These are phyloP conservation scores for Eupithecia subumbrata DNA, from an alignment of 2,888 invertebrate species.

Conservation along the genomic window DNA sequence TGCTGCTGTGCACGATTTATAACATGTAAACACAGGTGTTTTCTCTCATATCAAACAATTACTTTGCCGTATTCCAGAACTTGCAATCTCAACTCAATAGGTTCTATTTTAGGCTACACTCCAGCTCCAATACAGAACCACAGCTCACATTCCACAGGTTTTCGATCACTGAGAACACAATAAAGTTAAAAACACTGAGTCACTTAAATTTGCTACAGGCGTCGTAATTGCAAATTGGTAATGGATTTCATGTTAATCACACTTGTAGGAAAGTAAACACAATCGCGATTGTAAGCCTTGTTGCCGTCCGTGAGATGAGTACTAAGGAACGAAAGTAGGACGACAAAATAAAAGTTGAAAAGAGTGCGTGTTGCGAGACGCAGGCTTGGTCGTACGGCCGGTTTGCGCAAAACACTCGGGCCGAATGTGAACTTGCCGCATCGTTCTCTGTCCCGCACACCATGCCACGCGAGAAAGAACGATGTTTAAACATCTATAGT, in stretches of 20 bases:
- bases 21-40: conserved; percentile 50
- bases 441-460: conserved; percentile 33
- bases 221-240: conserved; percentile 53
- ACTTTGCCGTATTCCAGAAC: conserved; percentile 52
- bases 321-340: conserved; percentile 46
- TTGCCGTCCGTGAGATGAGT: conserved; percentile 20
- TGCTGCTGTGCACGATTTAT: conserved; percentile 47
- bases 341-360: conserved; percentile 59
- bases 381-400: conserved; percentile 54
- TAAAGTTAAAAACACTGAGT: conserved; percentile 71
- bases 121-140: conserved; percentile 51
- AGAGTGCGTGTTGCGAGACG: conserved; percentile 50
- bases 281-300: conserved; percentile 14
- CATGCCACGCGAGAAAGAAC: conserved; percentile 13
- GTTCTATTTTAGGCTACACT: conserved; percentile 61
- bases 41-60: conserved; percentile 55
- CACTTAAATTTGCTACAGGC: conserved; percentile 65
- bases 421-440: conserved; percentile 59
- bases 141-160: conserved; percentile 63
- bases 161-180: conserved; percentile 69
- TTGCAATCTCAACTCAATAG: conserved; percentile 52
- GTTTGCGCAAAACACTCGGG: conserved; percentile 59
- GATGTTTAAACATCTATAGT: conserved; percentile 5
- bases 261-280: conserved; percentile 37
- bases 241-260: conserved; percentile 52